phyloP scores from a whole-genome alignment of 2,888 invertebrate species.

The Oeneis ivallda region DNA sequence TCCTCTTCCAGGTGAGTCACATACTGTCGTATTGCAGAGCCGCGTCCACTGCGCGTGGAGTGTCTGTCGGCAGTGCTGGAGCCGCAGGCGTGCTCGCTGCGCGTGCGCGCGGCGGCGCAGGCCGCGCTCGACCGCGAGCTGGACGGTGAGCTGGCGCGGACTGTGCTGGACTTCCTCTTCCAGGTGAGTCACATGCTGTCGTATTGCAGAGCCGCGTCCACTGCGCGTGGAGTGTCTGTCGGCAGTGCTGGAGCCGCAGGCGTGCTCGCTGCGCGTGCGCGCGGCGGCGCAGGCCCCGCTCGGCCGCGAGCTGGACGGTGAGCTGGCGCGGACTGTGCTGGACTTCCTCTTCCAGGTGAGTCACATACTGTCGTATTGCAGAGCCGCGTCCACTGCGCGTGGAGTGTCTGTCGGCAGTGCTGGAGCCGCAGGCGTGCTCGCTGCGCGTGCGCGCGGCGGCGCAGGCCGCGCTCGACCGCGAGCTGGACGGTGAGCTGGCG shows the following conservation, averaged over 20 bases:
- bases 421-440: constrained; percentile 44
- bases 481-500: constrained; percentile 55
- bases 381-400: constrained; percentile 41
- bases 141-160: constrained; percentile 56
- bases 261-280: constrained; percentile 52
- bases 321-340: constrained; percentile 56
- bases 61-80: constrained; percentile 42
- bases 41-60: constrained; percentile 43
- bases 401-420: constrained; percentile 45
- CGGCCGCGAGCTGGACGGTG: constrained; percentile 51
- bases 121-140: constrained; percentile 50
- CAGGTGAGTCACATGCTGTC: too few relatives aligned
- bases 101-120: constrained; percentile 47
- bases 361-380: too few relatives aligned
- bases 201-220: constrained; percentile 26
- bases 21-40: background rate
- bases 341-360: constrained; percentile 64
- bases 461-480: constrained; percentile 52
- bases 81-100: constrained; percentile 49
- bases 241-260: constrained; percentile 32
- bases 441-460: constrained; percentile 49
- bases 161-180: constrained; percentile 59
- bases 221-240: constrained; percentile 47
- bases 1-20: constrained; percentile 60
- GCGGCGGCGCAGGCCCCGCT: constrained; percentile 51